Evolutionary conservation across 2,888 invertebrate genomes (phyloP).

Genomic region (Luperina nickerlii): DNA sequence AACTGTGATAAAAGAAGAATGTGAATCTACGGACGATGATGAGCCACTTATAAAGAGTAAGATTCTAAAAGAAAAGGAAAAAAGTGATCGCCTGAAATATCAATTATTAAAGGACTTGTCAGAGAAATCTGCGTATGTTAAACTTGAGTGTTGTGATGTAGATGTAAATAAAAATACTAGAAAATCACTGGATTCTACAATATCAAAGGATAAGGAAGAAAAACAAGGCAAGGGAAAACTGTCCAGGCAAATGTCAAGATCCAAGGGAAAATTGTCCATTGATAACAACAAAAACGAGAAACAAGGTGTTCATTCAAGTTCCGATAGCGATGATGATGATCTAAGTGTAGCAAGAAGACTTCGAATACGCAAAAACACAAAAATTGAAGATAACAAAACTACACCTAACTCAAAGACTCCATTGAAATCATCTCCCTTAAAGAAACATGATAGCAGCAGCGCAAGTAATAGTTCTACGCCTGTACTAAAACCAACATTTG

Average conservation of each 20-base stretch:
- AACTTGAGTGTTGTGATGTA: slow-evolving; percentile 87
- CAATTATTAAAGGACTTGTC: slow-evolving; percentile 86
- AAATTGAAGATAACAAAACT: slow-evolving; percentile 83
- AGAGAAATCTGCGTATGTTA: slow-evolving; percentile 87
- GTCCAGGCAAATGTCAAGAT: slow-evolving; percentile 75
- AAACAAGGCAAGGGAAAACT: slow-evolving; percentile 78
- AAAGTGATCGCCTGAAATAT: slow-evolving; percentile 81
- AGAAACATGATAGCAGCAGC: slow-evolving; percentile 81
- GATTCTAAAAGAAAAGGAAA: slow-evolving; percentile 83
- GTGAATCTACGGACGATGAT: slow-evolving; percentile 84
- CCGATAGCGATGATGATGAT: slow-evolving; percentile 85
- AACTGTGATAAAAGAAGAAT: slow-evolving; percentile 81
- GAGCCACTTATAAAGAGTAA: slow-evolving; percentile 83
- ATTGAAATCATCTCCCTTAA: slow-evolving; percentile 79
- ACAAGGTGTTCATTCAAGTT: slow-evolving; percentile 78
- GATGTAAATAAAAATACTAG: slow-evolving; percentile 84
- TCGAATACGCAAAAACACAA: slow-evolving; percentile 86
- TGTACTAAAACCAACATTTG: slow-evolving; percentile 91
- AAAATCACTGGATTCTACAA: slow-evolving; percentile 80
- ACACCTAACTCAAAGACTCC: slow-evolving; percentile 75
- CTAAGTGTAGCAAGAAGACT: slow-evolving; percentile 85
- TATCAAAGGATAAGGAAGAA: slow-evolving; percentile 79
- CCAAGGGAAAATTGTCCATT: slow-evolving; percentile 79
- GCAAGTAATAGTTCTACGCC: slow-evolving; percentile 82
- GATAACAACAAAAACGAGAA: slow-evolving; percentile 83